A percentile compares a stretch with the other conserved stretches of the same genome.
Evolutionary conservation across 1,140 invertebrate species (phyloP).

Genomic region (Solenopsis fugax): DNA sequence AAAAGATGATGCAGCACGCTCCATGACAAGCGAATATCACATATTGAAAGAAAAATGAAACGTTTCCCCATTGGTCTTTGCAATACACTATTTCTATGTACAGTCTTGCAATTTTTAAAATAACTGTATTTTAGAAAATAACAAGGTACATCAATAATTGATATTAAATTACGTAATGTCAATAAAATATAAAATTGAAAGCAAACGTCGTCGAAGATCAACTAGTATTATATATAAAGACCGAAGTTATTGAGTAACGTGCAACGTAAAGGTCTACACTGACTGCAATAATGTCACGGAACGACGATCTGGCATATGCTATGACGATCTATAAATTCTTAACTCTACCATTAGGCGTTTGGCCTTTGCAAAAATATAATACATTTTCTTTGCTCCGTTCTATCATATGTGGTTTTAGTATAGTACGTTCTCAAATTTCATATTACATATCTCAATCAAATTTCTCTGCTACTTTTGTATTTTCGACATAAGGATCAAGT

Average conservation of each 20-base stretch:
- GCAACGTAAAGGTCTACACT: neutral
- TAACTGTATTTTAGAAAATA: neutral
- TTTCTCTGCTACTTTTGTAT: neutral
- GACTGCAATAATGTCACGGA: slow-evolving; percentile 3
- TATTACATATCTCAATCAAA: neutral
- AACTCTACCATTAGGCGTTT: slow-evolving; percentile 54
- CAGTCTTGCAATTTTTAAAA: neutral
- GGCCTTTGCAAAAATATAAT: slow-evolving; percentile 57
- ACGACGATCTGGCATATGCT: slow-evolving; percentile 35
- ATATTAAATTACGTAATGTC: no score
- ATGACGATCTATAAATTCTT: slow-evolving; percentile 35
- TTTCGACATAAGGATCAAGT: neutral
- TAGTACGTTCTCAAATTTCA: slow-evolving; percentile 21
- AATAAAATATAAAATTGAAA: slow-evolving; percentile 6
- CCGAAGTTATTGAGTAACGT: neutral
- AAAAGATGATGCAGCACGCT: neutral
- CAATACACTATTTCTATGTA: neutral
- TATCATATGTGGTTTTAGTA: neutral
- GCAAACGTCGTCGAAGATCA: neutral
- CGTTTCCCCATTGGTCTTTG: neutral
- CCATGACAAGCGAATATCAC: neutral
- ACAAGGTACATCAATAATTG: neutral
- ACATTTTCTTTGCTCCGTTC: neutral
- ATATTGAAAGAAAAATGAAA: neutral
- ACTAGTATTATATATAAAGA: neutral